Base-by-base conservation (phyloP, 2,888 invertebrate species). In the Eupsilia transversa region DNA sequence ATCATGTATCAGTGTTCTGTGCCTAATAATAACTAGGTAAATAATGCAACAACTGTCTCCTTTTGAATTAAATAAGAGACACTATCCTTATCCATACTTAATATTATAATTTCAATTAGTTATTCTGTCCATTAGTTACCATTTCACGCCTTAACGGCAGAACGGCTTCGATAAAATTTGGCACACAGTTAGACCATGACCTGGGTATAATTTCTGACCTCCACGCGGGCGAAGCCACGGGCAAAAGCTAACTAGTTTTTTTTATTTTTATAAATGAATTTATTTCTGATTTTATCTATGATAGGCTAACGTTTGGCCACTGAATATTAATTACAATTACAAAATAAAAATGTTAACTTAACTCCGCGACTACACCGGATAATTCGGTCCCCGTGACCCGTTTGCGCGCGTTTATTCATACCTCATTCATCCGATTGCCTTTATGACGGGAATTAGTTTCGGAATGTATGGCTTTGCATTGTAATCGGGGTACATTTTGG, bases 401-500 rank as follows among this genome's bases (percentile, higher is more conserved):
- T 57, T 75, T 75, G 68, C 77, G 68, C 77, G 57, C 64, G 74
- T 72, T 74, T 73, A 79, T 82, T 80, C 81, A 80, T 70, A 66
- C 65, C 68, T 77, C 76, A 80, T 86, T 86, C 80, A 87, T 72
- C 65, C 56, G 38, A 77, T 76, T 73, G 73, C 76, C 63, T 82
- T 80, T 86, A 80, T 79, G 80, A 72, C 23, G 35, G 64, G 73
- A 82, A 87, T 84, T 87, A 87, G 87, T 86, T 81, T 84, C 72
- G 72, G 68, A 83, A 80, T 84, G 82, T 82, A 86, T 84, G 77
- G 72, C 75, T 87, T 74, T 77, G 75, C 77, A 73, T 82, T 77
- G 72, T 75, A 76, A 79, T 61, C 57, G 67, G 52, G 49, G 41
- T 27, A 41, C 23, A 56, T 77, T 77, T 84, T 74, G 38, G 61